Evolutionary conservation across 2,797 vertebrate genomes (phyloP).

Genomic region (Phoeniculus purpureus): DNA sequence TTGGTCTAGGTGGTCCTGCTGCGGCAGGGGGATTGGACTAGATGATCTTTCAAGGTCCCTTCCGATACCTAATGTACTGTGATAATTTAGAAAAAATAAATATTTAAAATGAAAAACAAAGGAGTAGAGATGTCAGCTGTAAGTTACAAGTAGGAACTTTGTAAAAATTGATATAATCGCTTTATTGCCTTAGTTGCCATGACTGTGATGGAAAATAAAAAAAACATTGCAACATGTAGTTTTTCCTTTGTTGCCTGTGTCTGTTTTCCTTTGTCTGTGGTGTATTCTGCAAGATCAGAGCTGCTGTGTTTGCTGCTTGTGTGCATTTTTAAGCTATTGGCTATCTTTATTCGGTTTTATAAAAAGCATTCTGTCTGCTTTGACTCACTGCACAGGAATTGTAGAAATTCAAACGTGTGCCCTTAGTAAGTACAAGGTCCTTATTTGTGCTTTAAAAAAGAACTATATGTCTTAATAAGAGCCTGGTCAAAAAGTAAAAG

Average conservation of each 20-base stretch:
- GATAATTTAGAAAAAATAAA: background rate
- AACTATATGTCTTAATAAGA: background rate
- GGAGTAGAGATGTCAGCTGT: background rate
- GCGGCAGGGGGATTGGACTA: too few species aligned
- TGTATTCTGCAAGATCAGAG: background rate
- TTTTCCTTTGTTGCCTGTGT: background rate
- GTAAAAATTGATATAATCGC: background rate
- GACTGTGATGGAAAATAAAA: background rate
- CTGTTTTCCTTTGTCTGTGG: background rate
- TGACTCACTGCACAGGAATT: background rate
- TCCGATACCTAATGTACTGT: too few species aligned
- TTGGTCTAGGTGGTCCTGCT: too few species aligned
- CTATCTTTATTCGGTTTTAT: background rate
- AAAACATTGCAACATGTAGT: background rate
- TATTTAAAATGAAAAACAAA: background rate
- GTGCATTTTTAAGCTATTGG: background rate
- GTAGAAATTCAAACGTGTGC: background rate
- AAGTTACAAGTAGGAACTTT: background rate
- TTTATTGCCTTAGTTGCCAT: background rate
- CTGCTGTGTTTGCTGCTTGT: background rate
- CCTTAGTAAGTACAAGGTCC: background rate
- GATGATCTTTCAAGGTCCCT: too few species aligned
- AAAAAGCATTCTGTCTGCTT: background rate
- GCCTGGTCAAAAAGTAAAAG: constrained; percentile 2
- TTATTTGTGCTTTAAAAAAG: background rate